phyloP scores from a whole-genome alignment of 2,888 invertebrate species.

The Polietes domitor region DNA sequence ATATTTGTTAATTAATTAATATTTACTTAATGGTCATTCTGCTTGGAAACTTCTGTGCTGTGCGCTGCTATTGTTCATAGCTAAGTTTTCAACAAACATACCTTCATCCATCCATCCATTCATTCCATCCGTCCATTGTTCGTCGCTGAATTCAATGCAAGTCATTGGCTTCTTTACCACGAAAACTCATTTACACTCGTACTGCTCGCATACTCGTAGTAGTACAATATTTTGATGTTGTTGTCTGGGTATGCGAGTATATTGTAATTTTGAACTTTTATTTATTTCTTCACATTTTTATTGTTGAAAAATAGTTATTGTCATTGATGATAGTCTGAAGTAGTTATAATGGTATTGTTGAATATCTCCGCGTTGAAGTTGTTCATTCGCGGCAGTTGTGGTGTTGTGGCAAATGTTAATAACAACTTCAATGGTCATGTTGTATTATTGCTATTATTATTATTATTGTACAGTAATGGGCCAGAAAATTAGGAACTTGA shows the following conservation, averaged over 20 bases:
- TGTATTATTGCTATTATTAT: conserved; percentile 32
- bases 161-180: conserved; percentile 57
- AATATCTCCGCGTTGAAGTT: neutral
- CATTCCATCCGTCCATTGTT: conserved; percentile 33
- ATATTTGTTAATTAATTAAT: conserved; percentile 26
- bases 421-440: conserved; percentile 19
- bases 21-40: conserved; percentile 19
- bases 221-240: neutral
- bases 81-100: conserved; percentile 12
- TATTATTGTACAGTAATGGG: neutral
- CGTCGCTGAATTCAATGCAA: conserved; percentile 51
- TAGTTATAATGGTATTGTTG: conserved; percentile 7
- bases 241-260: neutral
- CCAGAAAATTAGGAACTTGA: neutral
- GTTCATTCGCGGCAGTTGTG: neutral
- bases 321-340: conserved; percentile 31
- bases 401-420: conserved; percentile 17
- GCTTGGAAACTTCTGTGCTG: conserved; percentile 11
- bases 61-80: neutral
- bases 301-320: conserved; percentile 23
- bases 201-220: no score
- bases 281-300: conserved; percentile 24
- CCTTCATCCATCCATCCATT: conserved; percentile 17
- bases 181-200: no score
- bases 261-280: conserved; percentile 31